Conservation (phyloP, 2,888 invertebrate genomes). For the Ferdinandea cuprea region DNA sequence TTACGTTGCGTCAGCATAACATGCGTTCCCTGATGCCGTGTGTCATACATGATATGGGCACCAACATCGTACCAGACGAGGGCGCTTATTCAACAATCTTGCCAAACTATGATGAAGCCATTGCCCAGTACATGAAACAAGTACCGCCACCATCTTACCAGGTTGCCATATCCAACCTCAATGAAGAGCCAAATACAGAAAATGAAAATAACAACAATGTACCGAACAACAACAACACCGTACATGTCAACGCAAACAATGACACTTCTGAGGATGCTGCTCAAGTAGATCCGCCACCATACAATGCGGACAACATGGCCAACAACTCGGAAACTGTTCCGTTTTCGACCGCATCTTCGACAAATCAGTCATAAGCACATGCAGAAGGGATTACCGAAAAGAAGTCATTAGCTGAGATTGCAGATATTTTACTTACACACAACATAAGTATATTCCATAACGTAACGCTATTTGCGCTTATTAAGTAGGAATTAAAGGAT, state of each 20-base stretch:
- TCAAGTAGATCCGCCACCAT: constrained; percentile 65
- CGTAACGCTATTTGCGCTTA: constrained; percentile 41
- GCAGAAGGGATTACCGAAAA: not conserved
- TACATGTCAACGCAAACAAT: constrained; percentile 81
- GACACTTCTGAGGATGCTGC: constrained; percentile 18
- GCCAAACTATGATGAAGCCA: constrained; percentile 88
- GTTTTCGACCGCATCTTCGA: not conserved
- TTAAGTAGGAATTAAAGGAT: constrained; percentile 38
- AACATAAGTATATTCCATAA: constrained; percentile 48
- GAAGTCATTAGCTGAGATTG: constrained; percentile 6
- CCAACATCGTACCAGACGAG: constrained; percentile 83
- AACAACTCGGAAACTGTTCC: constrained; percentile 21
- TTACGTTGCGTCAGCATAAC: constrained; percentile 89
- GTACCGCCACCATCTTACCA: constrained; percentile 89
- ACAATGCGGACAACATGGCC: constrained; percentile 41
- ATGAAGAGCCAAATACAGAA: constrained; percentile 37
- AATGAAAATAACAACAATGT: constrained; percentile 80
- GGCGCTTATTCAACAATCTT: constrained; percentile 87
- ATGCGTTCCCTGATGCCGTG: constrained; percentile 87
- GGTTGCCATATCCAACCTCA: constrained; percentile 84
- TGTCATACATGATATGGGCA: constrained; percentile 85
- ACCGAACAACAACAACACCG: constrained; percentile 81
- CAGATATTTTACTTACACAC: constrained; percentile 54
- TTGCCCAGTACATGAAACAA: constrained; percentile 85
- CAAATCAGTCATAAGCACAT: constrained; percentile 7